These are phyloP conservation scores for Branchipolynoe longqiensis DNA, from an alignment of 2,888 invertebrate species.

Conservation along the genomic window DNA sequence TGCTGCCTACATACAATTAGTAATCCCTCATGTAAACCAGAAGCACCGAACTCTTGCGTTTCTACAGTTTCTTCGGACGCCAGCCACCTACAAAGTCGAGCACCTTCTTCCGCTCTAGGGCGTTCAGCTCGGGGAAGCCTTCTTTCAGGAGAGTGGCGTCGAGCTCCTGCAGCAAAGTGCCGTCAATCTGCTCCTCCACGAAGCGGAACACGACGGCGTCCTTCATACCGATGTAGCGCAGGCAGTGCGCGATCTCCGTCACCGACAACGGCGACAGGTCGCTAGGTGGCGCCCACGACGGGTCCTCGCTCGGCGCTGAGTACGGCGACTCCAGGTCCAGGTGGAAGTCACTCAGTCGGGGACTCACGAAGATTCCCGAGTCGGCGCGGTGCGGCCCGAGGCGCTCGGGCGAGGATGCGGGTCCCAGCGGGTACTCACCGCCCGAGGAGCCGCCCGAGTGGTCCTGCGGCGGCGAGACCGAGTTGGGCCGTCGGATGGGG, in stretches of 20 bases:
- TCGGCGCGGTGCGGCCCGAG: constrained; percentile 22
- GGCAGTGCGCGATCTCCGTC: constrained; percentile 75
- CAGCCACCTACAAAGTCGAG: constrained; percentile 79
- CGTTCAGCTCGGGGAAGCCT: constrained; percentile 79
- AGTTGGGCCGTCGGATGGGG: constrained; percentile 21
- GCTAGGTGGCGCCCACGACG: constrained; percentile 77
- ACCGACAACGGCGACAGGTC: constrained; percentile 73
- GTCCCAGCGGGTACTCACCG: background rate
- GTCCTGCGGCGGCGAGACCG: constrained; percentile 6
- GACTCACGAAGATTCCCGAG: constrained; percentile 54
- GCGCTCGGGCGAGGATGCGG: constrained; percentile 46
- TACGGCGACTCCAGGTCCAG: constrained; percentile 52
- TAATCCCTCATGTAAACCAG: too few species aligned
- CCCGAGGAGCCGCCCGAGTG: background rate
- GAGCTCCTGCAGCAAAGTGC: constrained; percentile 75
- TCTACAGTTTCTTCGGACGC: constrained; percentile 76
- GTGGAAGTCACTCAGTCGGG: constrained; percentile 27
- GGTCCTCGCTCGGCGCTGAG: constrained; percentile 64
- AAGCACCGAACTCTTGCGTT: too few species aligned
- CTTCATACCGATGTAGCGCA: constrained; percentile 79
- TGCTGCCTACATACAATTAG: too few species aligned
- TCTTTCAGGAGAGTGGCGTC: constrained; percentile 76
- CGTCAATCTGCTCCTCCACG: constrained; percentile 79
- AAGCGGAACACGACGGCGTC: constrained; percentile 76
- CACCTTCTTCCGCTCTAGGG: constrained; percentile 79